These are phyloP conservation scores for Gila orcuttii DNA, from an alignment of 2,113 vertebrate genomes.

Conservation along the genomic window DNA sequence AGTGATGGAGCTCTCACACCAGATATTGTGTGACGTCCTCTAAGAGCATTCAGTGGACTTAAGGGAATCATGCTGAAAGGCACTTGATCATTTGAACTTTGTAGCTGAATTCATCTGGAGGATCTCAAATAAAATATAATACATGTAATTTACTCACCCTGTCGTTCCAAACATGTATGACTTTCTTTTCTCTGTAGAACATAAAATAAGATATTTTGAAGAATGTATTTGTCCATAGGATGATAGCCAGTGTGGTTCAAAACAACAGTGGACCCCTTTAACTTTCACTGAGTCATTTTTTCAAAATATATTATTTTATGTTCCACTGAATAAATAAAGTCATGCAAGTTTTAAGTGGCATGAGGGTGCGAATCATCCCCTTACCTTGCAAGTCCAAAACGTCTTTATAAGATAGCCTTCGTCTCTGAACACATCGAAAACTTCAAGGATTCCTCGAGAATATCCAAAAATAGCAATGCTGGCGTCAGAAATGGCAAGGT, in stretches of 20 bases:
- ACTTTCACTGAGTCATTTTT: not conserved
- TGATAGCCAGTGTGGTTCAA: not conserved
- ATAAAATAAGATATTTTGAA: not conserved
- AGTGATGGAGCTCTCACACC: not conserved
- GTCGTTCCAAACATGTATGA: not conserved
- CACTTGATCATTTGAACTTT: not conserved
- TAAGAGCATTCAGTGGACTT: not conserved
- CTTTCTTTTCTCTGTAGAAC: not conserved
- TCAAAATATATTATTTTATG: not conserved
- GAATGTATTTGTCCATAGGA: not conserved
- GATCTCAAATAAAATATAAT: not conserved
- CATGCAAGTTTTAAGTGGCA: not conserved
- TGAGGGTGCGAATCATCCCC: not conserved
- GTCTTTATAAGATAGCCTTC: slow-evolving; percentile 51
- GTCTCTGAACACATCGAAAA: slow-evolving; percentile 54
- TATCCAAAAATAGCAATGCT: slow-evolving; percentile 59
- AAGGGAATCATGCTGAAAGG: not conserved
- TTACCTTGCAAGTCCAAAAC: slow-evolving; percentile 55
- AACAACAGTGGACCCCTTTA: not conserved
- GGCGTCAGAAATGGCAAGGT: slow-evolving; percentile 45
- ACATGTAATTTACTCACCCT: not conserved
- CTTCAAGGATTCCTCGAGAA: slow-evolving; percentile 54
- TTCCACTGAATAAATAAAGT: not conserved
- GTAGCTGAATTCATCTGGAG: not conserved
- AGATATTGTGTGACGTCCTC: not conserved